Percentiles rank a stretch among this genome's conserved stretches.
phyloP scores from a whole-genome alignment of 2,888 invertebrate species.

The Athalia rosae region DNA sequence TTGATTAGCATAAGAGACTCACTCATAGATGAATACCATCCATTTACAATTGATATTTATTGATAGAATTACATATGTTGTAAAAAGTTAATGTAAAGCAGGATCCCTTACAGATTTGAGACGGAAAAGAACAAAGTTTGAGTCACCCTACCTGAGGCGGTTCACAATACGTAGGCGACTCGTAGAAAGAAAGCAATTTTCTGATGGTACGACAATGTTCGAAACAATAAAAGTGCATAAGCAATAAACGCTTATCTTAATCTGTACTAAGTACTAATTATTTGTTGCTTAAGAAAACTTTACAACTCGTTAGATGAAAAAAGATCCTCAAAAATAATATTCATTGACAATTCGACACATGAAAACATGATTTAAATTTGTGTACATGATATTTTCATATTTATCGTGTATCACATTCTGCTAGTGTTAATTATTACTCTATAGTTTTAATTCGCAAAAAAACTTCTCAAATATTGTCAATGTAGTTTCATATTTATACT shows the following conservation, averaged over 20 bases:
- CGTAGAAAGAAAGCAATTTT: constrained; percentile 68
- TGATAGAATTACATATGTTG: constrained; percentile 39
- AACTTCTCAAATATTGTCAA: background rate
- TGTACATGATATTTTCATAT: constrained; percentile 3
- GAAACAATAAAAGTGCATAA: constrained; percentile 47
- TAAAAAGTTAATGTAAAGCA: constrained; percentile 49
- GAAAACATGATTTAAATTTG: constrained; percentile 26
- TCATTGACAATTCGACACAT: constrained; percentile 49
- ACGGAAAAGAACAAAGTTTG: constrained; percentile 71
- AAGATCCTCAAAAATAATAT: constrained; percentile 60
- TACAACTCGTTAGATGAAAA: constrained; percentile 47
- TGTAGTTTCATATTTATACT: no score
- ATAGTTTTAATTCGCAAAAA: background rate
- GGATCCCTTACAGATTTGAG: constrained; percentile 66
- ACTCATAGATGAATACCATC: background rate
- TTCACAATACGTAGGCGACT: constrained; percentile 68
- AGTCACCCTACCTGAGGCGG: constrained; percentile 66
- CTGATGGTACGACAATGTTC: constrained; percentile 64
- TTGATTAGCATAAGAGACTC: constrained; percentile 3
- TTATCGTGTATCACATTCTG: constrained; percentile 3
- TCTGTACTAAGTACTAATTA: constrained; percentile 53
- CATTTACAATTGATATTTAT: constrained; percentile 37
- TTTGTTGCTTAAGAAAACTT: constrained; percentile 18
- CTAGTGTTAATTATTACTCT: constrained; percentile 1
- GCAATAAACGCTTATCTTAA: constrained; percentile 51